Evolutionary conservation across 2,888 invertebrate species (phyloP).

Genomic region (Craniophora ligustri): DNA sequence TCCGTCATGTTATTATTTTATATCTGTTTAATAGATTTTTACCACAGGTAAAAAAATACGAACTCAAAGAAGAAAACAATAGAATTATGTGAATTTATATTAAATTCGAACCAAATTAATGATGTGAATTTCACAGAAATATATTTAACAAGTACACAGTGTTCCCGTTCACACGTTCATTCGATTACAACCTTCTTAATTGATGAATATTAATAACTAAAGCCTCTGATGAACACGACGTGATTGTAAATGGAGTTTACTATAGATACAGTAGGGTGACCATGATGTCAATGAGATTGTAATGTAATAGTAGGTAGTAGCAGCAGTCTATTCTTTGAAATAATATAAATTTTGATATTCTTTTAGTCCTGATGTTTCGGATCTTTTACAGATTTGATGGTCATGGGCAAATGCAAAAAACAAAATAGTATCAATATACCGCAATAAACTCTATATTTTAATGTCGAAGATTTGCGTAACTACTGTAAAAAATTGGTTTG

Average conservation of each 20-base stretch:
- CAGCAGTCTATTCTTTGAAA: too few species aligned
- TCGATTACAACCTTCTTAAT: slow-evolving; percentile 25
- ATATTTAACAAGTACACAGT: background rate
- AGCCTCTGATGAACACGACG: slow-evolving; percentile 10
- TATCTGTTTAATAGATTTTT: too few species aligned
- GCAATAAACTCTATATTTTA: too few species aligned
- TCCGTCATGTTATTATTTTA: too few species aligned
- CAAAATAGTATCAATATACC: too few species aligned
- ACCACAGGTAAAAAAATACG: background rate
- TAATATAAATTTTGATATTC: too few species aligned
- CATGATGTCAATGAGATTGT: background rate
- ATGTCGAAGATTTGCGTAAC: too few species aligned
- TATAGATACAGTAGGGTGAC: slow-evolving; percentile 5
- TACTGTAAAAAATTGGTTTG: too few species aligned
- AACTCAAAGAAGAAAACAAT: background rate
- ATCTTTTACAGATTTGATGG: too few species aligned
- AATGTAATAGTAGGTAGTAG: too few species aligned
- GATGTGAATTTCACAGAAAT: background rate
- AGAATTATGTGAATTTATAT: background rate
- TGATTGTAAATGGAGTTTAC: slow-evolving; percentile 11
- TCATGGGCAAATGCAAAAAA: too few species aligned
- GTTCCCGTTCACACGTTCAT: slow-evolving; percentile 19
- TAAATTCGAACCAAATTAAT: background rate
- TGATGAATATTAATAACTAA: slow-evolving; percentile 37
- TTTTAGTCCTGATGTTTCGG: too few species aligned